Evolutionary conservation across 1,140 invertebrate species (phyloP), one percentile per base, ranked within the genome.

Genomic region (Ladona fulva): DNA sequence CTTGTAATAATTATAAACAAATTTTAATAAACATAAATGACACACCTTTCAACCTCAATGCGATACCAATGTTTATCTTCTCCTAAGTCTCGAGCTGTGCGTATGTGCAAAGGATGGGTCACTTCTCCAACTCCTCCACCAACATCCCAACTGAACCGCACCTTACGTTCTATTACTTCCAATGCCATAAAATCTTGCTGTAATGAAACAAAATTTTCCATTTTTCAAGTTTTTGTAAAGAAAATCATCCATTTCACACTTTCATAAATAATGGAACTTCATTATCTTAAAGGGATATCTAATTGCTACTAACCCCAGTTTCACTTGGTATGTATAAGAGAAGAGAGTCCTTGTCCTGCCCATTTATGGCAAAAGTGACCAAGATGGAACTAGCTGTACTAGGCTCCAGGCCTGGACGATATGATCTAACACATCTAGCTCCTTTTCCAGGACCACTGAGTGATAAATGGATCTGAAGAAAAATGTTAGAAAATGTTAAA

Each of bases 121-220:
- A 93, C 83, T 19, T 86, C 84, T 3, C 89, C 87, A 0, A 88
- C 88, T 1, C 90, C 92, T 24, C 90, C 91, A 12, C 93, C 94
- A 0, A 92, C 87, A 83, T 94, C 91, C 94, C 93, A 95, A 0
- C 91, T 81, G 76, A 94, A 91, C 78, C 90, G 86, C 16, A 95
- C 90, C 77, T 90, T 90, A 29, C 93, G 87, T 79, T 95, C 88
- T 0, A 92, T 86, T 85, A 96, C 89, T 84, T 96, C 94, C 25
- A 97, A 82, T 0, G 91, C 89, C 24, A 97, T 88, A 80, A 92
- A 96, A 80, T 96, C 94, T 22, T 81, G 52, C 52, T 66, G 14
- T 12, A 66, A 12, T 66, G 3, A 22, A 66, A 66, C 1, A 12
- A 66, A 66, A 37, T 5, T 37, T 37, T n/a, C n/a, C n/a, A 37